Conservation (phyloP, 2,113 vertebrate species). For the Lanius ludovicianus region DNA sequence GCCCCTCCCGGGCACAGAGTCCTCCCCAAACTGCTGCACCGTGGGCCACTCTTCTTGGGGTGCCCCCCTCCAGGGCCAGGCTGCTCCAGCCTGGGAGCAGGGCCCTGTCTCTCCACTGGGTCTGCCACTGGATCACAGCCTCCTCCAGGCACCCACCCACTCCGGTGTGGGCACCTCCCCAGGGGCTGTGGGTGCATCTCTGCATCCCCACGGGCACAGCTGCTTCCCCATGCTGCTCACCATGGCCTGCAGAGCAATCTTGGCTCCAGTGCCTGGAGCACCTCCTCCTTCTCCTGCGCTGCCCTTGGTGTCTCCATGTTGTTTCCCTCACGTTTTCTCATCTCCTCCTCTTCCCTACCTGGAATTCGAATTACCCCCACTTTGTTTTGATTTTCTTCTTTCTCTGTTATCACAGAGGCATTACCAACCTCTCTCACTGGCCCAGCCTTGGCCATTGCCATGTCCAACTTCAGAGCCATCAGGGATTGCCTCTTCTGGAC, state of each 20-base stretch:
- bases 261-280: accelerated
- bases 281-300: background rate
- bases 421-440: background rate
- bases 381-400: background rate
- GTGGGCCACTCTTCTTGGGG: accelerated
- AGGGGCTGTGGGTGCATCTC: no score
- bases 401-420: background rate
- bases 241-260: background rate
- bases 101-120: accelerated
- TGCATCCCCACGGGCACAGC: background rate
- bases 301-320: background rate
- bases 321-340: background rate
- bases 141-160: background rate
- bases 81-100: background rate
- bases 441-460: background rate
- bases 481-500: background rate
- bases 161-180: accelerated
- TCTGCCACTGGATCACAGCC: background rate
- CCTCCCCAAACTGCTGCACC: accelerated
- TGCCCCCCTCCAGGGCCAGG: background rate
- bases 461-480: background rate
- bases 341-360: background rate
- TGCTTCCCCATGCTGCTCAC: background rate
- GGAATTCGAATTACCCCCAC: background rate
- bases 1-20: background rate